Base-by-base conservation (phyloP, 2,888 invertebrate species). In the Parapristionchus giblindavisi region DNA sequence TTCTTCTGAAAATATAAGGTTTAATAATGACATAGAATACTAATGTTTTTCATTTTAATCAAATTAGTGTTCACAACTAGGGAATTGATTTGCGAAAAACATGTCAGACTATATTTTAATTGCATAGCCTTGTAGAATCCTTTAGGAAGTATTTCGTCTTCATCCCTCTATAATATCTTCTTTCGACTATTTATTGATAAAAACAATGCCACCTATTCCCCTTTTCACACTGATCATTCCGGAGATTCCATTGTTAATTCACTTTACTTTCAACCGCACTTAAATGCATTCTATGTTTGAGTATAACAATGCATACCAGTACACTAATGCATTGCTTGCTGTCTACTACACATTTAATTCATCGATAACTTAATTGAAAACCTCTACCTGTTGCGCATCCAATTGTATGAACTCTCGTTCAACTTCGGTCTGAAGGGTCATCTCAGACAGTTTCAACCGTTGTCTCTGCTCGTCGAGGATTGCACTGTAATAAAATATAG, bases 381-480 rank as follows among this genome's bases (percentile, higher is more conserved):
- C n/a, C 17, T 43, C 17, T 43, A 78, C 78, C 78, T 79, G 80
- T 56, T 82, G 82, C 34, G 72, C 77, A n/a, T 79, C 63, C n/a
- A 82, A 74, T 65, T 82, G 82, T 21, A 79, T 70, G 29, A 79
- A 76, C 51, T 82, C 82, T 52, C 80, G 73, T 38, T 82, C 79
- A 24, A 77, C 71, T 8, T 76, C 79, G 14, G 76, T 58, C 38
- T 77, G 77, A 14, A 79, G 75, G 21, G 65, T 73, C 36, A 79
- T 48, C 36, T 81, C 81, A 14, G 54, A 29, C 38, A 70, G 27
- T 54, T 70, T 70, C 54, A 70, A 24, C 17, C 70, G 52, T 29
- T 3, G 36, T 0, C 70, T 34, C 38, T 70, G 70, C n/a, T 70
- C 70, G 14, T 70, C 70, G 4, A 70, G 54, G 54, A 70, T 70